These are phyloP conservation scores for Psococerastis gibbosa DNA, from an alignment of 2,888 invertebrate genomes.

Conservation along the genomic window DNA sequence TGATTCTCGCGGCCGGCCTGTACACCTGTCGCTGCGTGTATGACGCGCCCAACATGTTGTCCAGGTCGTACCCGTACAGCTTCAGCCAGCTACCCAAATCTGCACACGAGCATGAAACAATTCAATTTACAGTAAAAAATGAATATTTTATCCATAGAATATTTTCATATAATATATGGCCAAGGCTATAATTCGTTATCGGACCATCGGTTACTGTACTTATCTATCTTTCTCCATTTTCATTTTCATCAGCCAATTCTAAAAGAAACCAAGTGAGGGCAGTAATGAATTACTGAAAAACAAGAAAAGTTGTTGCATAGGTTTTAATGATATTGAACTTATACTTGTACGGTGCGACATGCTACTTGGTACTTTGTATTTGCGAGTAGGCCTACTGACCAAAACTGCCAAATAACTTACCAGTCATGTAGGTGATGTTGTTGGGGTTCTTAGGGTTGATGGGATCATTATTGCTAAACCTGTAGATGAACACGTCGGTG, in stretches of 20 bases:
- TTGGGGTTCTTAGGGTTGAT: conserved; percentile 48
- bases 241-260: no score
- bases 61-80: conserved; percentile 66
- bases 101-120: conserved; percentile 19
- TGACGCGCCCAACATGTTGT: conserved; percentile 65
- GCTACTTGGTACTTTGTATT: no score
- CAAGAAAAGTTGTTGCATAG: no score
- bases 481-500: conserved; percentile 76
- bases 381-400: no score
- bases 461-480: conserved; percentile 82
- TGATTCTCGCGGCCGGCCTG: conserved; percentile 56
- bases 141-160: conserved; percentile 14
- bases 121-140: conserved; percentile 10
- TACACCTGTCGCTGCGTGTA: conserved; percentile 63
- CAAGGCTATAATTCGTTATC: no score
- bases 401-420: no score
- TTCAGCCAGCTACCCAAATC: conserved; percentile 74
- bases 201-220: not conserved
- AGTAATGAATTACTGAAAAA: no score
- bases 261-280: no score
- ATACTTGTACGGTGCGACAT: no score
- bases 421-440: conserved; percentile 63
- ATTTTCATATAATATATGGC: not conserved
- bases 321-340: no score
- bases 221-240: no score